Percentiles rank a stretch among this genome's conserved stretches.
Evolutionary conservation across 2,113 vertebrate genomes (phyloP).

Genomic region (Panthera leo): DNA sequence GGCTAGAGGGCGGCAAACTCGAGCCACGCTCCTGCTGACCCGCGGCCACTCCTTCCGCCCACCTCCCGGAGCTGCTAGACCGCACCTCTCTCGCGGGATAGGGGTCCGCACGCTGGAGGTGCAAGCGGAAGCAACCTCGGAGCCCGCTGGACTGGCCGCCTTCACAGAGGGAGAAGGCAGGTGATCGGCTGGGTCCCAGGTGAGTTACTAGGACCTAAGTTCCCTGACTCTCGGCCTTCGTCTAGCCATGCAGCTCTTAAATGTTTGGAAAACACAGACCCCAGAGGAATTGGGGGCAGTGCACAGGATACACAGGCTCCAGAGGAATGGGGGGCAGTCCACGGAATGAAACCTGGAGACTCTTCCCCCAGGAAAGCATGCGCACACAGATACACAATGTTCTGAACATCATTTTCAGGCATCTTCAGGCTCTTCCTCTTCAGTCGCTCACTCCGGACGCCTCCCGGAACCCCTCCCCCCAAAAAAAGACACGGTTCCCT

Average conservation of each 20-base stretch:
- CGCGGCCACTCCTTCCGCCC: background rate
- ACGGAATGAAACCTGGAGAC: background rate
- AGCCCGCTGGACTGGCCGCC: accelerated
- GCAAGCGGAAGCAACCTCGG: background rate
- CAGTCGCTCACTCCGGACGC: background rate
- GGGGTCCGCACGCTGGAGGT: accelerated
- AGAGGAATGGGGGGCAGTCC: background rate
- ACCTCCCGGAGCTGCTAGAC: background rate
- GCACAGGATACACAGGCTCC: background rate
- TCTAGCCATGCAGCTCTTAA: background rate
- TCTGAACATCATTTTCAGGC: background rate
- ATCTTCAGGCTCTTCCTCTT: background rate
- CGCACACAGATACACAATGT: background rate
- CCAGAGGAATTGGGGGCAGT: background rate
- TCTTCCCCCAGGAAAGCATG: background rate
- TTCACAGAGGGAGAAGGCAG: background rate
- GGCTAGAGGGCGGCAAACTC: background rate
- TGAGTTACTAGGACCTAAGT: background rate
- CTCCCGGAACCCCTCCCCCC: background rate
- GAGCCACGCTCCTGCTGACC: too few species aligned
- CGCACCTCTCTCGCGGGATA: background rate
- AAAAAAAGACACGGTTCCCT: background rate
- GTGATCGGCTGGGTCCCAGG: background rate
- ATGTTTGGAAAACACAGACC: background rate
- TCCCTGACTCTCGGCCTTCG: background rate